Conservation (phyloP, 2,888 invertebrate species). For the Drosophila macrospina region DNA sequence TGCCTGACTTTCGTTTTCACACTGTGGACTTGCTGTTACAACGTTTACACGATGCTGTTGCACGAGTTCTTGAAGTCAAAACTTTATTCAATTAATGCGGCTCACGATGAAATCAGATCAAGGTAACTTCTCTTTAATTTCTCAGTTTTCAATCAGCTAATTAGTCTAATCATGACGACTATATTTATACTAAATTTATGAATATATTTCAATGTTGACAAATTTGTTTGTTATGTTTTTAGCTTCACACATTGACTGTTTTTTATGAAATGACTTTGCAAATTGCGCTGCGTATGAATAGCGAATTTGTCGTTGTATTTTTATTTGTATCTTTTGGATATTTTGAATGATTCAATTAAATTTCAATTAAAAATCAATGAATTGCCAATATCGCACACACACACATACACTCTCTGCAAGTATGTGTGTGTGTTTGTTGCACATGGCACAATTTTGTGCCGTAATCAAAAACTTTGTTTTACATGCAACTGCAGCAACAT, state of each 20-base stretch:
- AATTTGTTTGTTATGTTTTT: too few species aligned
- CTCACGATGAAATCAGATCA: too few species aligned
- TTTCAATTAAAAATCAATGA: conserved; percentile 76
- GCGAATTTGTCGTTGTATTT: neutral
- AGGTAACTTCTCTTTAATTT: too few species aligned
- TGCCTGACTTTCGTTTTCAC: conserved; percentile 50
- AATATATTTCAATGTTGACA: too few species aligned
- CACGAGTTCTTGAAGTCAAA: too few species aligned
- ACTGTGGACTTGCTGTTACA: too few species aligned
- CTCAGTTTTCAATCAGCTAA: too few species aligned
- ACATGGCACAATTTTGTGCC: conserved; percentile 54
- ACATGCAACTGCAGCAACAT: conserved; percentile 55
- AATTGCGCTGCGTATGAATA: neutral
- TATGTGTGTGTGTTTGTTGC: conserved; percentile 23
- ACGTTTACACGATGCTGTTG: too few species aligned
- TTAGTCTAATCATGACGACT: too few species aligned
- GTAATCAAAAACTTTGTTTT: conserved; percentile 73
- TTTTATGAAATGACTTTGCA: neutral
- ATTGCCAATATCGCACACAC: conserved; percentile 45
- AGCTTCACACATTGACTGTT: too few species aligned
- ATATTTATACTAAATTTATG: too few species aligned
- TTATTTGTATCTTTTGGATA: neutral
- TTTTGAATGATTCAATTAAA: conserved; percentile 73
- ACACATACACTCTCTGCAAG: conserved; percentile 1
- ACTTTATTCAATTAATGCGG: too few species aligned